phyloP scores from a whole-genome alignment of 2,113 vertebrate species.

The Aptenodytes forsteri region DNA sequence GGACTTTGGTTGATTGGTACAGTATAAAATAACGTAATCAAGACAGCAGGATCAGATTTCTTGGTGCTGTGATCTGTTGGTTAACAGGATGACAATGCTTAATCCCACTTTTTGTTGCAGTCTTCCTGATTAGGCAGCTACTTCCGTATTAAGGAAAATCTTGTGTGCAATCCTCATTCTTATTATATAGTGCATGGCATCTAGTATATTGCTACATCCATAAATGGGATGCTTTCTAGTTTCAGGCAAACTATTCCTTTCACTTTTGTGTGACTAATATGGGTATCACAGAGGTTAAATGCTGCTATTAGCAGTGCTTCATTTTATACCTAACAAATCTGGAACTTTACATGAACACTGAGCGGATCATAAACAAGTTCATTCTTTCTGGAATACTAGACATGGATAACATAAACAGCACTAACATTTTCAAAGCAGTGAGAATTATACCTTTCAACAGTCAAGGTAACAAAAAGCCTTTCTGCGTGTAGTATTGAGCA shows the following conservation, averaged over 20 bases:
- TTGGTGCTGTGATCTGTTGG: not conserved
- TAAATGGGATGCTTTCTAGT: not conserved
- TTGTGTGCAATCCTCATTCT: not conserved
- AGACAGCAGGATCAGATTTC: not conserved
- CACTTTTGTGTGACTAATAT: not conserved
- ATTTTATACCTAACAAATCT: not conserved
- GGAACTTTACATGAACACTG: not conserved
- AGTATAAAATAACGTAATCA: not conserved
- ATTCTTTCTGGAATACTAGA: not conserved
- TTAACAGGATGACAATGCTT: not conserved
- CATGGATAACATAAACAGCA: not conserved
- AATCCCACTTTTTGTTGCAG: not conserved
- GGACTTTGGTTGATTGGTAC: not conserved
- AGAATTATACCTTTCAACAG: not conserved
- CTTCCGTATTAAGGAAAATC: not conserved
- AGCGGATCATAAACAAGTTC: not conserved
- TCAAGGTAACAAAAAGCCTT: not conserved
- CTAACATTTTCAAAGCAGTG: not conserved
- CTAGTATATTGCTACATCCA: not conserved
- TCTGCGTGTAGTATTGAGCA: not conserved
- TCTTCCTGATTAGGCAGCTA: not conserved
- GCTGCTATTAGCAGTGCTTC: not conserved
- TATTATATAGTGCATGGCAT: not conserved
- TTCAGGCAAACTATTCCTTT: not conserved
- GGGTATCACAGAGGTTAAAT: not conserved